Evolutionary conservation across 1,140 invertebrate species (phyloP).

Genomic region (Megathymus violae): DNA sequence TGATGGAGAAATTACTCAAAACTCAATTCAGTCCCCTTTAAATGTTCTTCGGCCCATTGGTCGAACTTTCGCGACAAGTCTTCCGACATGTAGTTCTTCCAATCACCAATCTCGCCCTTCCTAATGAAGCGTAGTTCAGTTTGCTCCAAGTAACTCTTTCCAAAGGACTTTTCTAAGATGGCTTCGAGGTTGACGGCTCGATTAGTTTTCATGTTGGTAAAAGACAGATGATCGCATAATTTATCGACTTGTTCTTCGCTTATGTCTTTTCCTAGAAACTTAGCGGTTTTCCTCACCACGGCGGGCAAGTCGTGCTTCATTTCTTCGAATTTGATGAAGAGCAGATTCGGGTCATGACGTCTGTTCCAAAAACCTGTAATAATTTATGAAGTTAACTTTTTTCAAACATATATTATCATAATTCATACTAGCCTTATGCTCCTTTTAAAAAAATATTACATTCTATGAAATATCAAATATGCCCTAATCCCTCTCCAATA

Average conservation of each 20-base stretch:
- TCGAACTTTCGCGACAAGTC: slow-evolving; percentile 89
- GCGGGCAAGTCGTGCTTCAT: slow-evolving; percentile 89
- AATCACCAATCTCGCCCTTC: slow-evolving; percentile 93
- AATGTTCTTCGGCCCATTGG: slow-evolving; percentile 88
- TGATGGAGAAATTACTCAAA: slow-evolving; percentile 81
- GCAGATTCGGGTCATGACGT: slow-evolving; percentile 89
- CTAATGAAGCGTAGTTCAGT: slow-evolving; percentile 88
- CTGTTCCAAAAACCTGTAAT: slow-evolving; percentile 86
- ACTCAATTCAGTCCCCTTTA: slow-evolving; percentile 85
- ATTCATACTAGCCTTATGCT: no score
- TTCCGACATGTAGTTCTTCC: slow-evolving; percentile 91
- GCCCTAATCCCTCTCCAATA: no score
- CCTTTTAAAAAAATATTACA: no score
- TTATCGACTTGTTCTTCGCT: slow-evolving; percentile 86
- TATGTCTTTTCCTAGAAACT: slow-evolving; percentile 89
- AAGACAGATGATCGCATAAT: slow-evolving; percentile 90
- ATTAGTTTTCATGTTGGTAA: slow-evolving; percentile 92
- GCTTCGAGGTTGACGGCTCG: slow-evolving; percentile 89
- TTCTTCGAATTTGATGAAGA: slow-evolving; percentile 94
- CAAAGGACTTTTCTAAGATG: slow-evolving; percentile 84
- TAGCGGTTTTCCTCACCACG: slow-evolving; percentile 87
- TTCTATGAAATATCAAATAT: no score
- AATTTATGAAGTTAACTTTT: no score
- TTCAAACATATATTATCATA: no score
- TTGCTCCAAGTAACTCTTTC: slow-evolving; percentile 80